Evolutionary conservation across 2,888 invertebrate species (phyloP).

Genomic region (Bombylius discolor): DNA sequence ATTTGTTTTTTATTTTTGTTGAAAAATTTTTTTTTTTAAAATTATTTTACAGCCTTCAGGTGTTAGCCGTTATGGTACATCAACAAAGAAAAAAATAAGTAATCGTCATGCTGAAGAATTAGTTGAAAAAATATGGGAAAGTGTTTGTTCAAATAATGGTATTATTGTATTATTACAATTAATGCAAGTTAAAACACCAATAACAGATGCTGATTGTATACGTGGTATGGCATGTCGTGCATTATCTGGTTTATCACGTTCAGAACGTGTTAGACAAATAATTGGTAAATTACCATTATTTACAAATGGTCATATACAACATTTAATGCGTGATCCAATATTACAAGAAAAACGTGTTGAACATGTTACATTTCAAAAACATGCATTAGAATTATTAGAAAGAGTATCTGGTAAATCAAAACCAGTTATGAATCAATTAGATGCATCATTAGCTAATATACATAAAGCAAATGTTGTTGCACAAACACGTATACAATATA

Average conservation of each 20-base stretch:
- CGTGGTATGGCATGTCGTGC: conserved; percentile 88
- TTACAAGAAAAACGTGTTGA: conserved; percentile 91
- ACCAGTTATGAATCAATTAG: conserved; percentile 59
- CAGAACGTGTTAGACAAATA: conserved; percentile 85
- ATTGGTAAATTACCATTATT: conserved; percentile 90
- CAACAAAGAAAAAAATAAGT: conserved; percentile 42
- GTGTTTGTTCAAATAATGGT: conserved; percentile 85
- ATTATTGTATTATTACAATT: conserved; percentile 87
- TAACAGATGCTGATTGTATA: conserved; percentile 93
- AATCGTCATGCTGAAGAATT: conserved; percentile 66
- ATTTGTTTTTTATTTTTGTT: not conserved
- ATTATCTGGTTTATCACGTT: conserved; percentile 84
- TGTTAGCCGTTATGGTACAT: conserved; percentile 40
- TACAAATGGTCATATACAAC: conserved; percentile 82
- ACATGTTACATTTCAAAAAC: conserved; percentile 90
- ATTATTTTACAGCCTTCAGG: conserved; percentile 29
- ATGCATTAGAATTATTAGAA: conserved; percentile 80
- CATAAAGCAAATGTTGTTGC: conserved; percentile 90
- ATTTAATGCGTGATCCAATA: conserved; percentile 93
- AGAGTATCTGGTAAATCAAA: conserved; percentile 84
- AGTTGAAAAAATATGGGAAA: conserved; percentile 88
- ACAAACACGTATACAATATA: conserved; percentile 89
- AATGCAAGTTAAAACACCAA: conserved; percentile 84
- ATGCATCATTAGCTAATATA: conserved; percentile 78
- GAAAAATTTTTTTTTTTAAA: not conserved